Percentiles rank a stretch among this genome's conserved stretches.
phyloP scores from a whole-genome alignment of 2,797 vertebrate genomes.

The Carapus acus region DNA sequence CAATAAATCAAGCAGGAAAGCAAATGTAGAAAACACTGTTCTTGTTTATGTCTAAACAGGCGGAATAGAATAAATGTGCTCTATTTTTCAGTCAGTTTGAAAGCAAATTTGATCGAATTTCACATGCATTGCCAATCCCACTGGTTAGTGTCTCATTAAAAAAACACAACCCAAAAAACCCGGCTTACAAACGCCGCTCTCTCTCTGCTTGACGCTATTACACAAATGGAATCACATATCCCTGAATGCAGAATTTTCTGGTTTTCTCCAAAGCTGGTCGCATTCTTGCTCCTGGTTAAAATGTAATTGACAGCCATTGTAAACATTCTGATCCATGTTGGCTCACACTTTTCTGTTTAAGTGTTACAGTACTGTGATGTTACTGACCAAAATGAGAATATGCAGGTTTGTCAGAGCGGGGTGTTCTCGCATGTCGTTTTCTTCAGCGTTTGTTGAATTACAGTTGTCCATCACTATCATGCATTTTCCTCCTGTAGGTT shows the following conservation, averaged over 20 bases:
- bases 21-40: constrained; percentile 74
- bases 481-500: background rate
- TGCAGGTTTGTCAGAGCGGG: background rate
- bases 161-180: constrained; percentile 10
- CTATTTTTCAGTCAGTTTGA: constrained; percentile 75
- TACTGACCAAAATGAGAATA: constrained; percentile 2
- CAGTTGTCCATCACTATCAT: no score
- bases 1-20: constrained; percentile 75
- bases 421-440: background rate
- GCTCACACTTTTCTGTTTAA: background rate
- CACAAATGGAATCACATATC: constrained; percentile 44
- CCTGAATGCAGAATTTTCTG: constrained; percentile 33
- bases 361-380: background rate
- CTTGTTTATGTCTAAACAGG: constrained; percentile 76
- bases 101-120: constrained; percentile 72
- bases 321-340: constrained; percentile 10
- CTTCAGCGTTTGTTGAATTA: background rate
- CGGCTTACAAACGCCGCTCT: constrained; percentile 54
- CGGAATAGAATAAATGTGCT: constrained; percentile 74
- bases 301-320: constrained; percentile 16
- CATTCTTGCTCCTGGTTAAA: constrained; percentile 31
- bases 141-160: constrained; percentile 51
- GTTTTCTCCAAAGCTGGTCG: constrained; percentile 24
- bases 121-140: constrained; percentile 60
- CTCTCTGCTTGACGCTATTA: constrained; percentile 43